A percentile compares a stretch with the other conserved stretches of the same genome.
phyloP scores from a whole-genome alignment of 2,113 vertebrate species.

The Clarias macrocephalus region DNA sequence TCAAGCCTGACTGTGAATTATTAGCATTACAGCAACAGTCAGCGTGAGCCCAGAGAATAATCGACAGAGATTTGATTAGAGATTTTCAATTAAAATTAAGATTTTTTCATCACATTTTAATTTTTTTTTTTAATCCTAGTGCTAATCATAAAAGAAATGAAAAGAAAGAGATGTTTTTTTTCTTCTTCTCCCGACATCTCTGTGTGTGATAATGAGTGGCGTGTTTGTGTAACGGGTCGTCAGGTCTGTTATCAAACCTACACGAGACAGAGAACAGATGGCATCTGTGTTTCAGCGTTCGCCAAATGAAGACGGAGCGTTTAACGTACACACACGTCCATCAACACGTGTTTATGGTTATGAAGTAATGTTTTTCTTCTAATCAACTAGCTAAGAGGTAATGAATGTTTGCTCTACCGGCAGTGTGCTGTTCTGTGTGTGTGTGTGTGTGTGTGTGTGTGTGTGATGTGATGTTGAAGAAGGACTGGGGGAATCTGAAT shows the following conservation, averaged over 20 bases:
- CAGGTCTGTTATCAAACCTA: neutral
- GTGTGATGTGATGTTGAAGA: neutral
- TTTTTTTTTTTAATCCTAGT: too few species aligned
- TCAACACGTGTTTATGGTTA: neutral
- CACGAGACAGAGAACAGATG: neutral
- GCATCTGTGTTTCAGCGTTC: neutral
- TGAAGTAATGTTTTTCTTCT: neutral
- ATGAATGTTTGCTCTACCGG: neutral
- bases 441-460: neutral
- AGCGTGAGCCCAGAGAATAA: too few species aligned
- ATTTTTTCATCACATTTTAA: too few species aligned
- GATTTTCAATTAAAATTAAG: too few species aligned
- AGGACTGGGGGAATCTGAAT: too few species aligned
- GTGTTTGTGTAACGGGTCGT: neutral
- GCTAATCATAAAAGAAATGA: too few species aligned
- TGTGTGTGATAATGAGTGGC: neutral
- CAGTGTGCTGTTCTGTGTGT: neutral
- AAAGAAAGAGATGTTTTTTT: neutral
- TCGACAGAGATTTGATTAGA: too few species aligned
- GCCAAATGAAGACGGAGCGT: neutral
- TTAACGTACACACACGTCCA: too few species aligned
- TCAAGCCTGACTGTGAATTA: neutral
- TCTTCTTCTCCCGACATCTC: neutral
- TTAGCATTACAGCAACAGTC: too few species aligned
- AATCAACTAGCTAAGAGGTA: neutral